Percentiles rank a stretch among this genome's conserved stretches.
Conservation (phyloP, 2,113 vertebrate species). For the Chaetodon trifascialis region DNA sequence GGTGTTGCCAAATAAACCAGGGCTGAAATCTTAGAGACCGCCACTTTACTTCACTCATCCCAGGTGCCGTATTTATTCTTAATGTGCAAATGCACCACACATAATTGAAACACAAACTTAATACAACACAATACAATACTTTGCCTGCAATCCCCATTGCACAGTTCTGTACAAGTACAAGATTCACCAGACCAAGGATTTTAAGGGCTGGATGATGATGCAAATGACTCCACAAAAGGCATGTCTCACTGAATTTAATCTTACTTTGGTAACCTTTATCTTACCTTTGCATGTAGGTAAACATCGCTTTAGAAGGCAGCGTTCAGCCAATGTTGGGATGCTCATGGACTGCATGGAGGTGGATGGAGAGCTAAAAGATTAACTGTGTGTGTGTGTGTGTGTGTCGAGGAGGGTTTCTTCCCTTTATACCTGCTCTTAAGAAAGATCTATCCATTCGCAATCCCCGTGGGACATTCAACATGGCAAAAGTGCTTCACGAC, state of each 20-base stretch:
- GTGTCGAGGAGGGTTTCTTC: not conserved
- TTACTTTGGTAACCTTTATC: not conserved
- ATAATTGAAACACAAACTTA: not conserved
- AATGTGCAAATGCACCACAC: not conserved
- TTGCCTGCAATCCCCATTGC: slow-evolving; percentile 12
- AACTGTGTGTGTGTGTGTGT: slow-evolving; percentile 4
- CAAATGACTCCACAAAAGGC: slow-evolving; percentile 23
- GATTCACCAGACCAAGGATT: slow-evolving; percentile 13
- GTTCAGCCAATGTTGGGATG: slow-evolving; percentile 23
- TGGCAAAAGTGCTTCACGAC: slow-evolving; percentile 64
- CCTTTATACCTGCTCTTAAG: slow-evolving; percentile 37
- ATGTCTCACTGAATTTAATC: slow-evolving; percentile 3
- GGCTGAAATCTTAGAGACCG: too few relatives aligned
- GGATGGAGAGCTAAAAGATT: slow-evolving; percentile 31
- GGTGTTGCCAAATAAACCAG: too few relatives aligned
- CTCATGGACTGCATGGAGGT: not conserved
- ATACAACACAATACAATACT: too few relatives aligned
- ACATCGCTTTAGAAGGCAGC: slow-evolving; percentile 8
- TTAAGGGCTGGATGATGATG: slow-evolving; percentile 32
- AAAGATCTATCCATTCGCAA: slow-evolving; percentile 52
- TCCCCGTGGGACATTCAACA: slow-evolving; percentile 60
- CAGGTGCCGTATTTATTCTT: not conserved
- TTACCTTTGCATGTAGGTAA: slow-evolving; percentile 21
- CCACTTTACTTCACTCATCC: slow-evolving; percentile 8
- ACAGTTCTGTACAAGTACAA: slow-evolving; percentile 47